Percentiles rank a stretch among this genome's conserved stretches.
phyloP scores from a whole-genome alignment of 2,113 vertebrate species.

The Promerops cafer region DNA sequence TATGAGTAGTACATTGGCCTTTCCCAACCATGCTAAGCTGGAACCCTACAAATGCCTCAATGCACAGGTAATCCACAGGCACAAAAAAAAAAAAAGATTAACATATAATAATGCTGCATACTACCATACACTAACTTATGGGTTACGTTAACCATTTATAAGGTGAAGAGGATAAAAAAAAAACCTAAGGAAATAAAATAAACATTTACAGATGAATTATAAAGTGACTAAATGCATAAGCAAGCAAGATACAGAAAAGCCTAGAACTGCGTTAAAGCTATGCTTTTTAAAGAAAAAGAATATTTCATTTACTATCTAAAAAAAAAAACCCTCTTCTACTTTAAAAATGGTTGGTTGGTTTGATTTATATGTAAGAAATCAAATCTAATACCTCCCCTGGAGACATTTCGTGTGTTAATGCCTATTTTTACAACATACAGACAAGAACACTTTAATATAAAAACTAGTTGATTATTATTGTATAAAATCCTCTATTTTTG shows the following conservation, averaged over 20 bases:
- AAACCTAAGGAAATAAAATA: slow-evolving; percentile 69
- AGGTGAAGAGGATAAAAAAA: slow-evolving; percentile 77
- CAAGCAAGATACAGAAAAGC: slow-evolving; percentile 77
- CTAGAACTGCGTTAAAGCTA: slow-evolving; percentile 72
- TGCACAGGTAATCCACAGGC: slow-evolving; percentile 73
- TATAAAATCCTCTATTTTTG: slow-evolving; percentile 69
- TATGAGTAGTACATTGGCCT: slow-evolving; percentile 58
- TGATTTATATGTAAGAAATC: slow-evolving; percentile 71
- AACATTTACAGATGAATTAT: slow-evolving; percentile 73
- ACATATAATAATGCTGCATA: slow-evolving; percentile 72
- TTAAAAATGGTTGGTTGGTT: slow-evolving; percentile 73
- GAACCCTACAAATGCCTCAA: slow-evolving; percentile 62
- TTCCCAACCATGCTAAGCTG: slow-evolving; percentile 43
- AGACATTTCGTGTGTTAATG: slow-evolving; percentile 68
- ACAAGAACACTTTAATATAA: slow-evolving; percentile 74
- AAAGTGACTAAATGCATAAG: slow-evolving; percentile 92
- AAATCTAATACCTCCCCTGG: slow-evolving; percentile 74
- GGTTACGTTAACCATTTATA: slow-evolving; percentile 72
- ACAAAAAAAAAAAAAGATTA: slow-evolving; percentile 45
- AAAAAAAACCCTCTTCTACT: slow-evolving; percentile 78
- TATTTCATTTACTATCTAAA: slow-evolving; percentile 64
- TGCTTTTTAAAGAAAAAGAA: slow-evolving; percentile 54
- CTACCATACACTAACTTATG: slow-evolving; percentile 70
- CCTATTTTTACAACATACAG: slow-evolving; percentile 78
- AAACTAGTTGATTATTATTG: slow-evolving; percentile 82